Evolutionary conservation across 1,140 invertebrate genomes (phyloP).

Genomic region (Nasonia longicornis): DNA sequence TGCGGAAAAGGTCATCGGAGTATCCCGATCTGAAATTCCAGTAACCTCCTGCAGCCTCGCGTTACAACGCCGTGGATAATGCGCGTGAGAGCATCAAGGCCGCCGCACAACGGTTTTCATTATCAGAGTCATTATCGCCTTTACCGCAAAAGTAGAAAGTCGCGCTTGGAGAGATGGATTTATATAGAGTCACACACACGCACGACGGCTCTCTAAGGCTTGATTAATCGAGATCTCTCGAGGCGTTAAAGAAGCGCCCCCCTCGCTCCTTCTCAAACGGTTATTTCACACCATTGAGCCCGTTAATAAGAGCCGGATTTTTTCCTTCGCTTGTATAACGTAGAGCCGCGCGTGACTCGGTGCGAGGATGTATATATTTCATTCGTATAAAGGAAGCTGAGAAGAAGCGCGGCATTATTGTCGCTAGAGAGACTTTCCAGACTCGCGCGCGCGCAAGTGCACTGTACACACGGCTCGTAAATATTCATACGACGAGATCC

Average conservation of each 20-base stretch:
- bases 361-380: background rate
- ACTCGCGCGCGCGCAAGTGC: background rate
- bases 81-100: slow-evolving; percentile 12
- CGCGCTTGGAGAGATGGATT: background rate
- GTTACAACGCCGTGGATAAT: background rate
- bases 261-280: background rate
- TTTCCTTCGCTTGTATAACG: background rate
- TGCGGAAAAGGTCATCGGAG: background rate
- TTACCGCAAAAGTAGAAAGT: slow-evolving; percentile 46
- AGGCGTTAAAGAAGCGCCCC: background rate
- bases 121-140: slow-evolving; percentile 42
- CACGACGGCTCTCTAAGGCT: background rate
- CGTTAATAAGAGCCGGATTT: slow-evolving; percentile 17
- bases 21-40: background rate
- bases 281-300: slow-evolving; percentile 41
- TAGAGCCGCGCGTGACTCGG: background rate
- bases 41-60: background rate
- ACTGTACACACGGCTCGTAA: background rate
- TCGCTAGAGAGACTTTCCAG: background rate
- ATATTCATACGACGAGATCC: slow-evolving; percentile 17
- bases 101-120: slow-evolving; percentile 33
- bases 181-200: background rate
- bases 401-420: background rate
- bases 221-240: slow-evolving; percentile 40
- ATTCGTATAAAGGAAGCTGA: background rate